Evolutionary conservation across 2,888 invertebrate species (phyloP).

Genomic region (Sminthurinus aureus): DNA sequence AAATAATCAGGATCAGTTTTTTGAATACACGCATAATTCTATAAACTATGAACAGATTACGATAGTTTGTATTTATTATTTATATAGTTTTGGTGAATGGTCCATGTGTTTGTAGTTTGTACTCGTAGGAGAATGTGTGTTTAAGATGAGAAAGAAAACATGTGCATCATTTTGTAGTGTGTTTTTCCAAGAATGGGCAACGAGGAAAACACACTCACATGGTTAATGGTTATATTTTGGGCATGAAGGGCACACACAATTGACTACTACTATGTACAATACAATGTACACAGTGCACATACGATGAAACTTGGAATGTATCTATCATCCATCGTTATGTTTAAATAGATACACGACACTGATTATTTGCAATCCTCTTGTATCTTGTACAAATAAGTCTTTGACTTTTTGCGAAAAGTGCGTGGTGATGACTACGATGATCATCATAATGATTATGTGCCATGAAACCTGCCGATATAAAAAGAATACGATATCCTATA

Average conservation of each 20-base stretch:
- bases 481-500: too few relatives aligned
- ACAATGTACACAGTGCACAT: background rate
- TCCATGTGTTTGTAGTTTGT: background rate
- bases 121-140: background rate
- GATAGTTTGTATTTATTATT: too few relatives aligned
- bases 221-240: constrained; percentile 21
- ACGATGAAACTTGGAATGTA: background rate
- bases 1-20: too few relatives aligned
- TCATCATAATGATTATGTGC: too few relatives aligned
- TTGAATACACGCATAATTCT: too few relatives aligned
- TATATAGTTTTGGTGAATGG: constrained; percentile 5
- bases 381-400: too few relatives aligned
- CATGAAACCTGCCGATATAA: too few relatives aligned
- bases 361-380: background rate
- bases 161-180: constrained; percentile 13
- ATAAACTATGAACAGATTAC: too few relatives aligned
- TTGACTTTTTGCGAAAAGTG: too few relatives aligned
- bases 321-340: too few relatives aligned
- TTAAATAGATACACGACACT: background rate
- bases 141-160: background rate
- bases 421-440: too few relatives aligned
- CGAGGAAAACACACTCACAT: constrained; percentile 7
- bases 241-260: constrained; percentile 25
- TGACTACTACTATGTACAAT: background rate
- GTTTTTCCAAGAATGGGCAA: constrained; percentile 2